Base-by-base conservation (phyloP, 1,140 invertebrate genomes). In the Choristoneura fumiferana region DNA sequence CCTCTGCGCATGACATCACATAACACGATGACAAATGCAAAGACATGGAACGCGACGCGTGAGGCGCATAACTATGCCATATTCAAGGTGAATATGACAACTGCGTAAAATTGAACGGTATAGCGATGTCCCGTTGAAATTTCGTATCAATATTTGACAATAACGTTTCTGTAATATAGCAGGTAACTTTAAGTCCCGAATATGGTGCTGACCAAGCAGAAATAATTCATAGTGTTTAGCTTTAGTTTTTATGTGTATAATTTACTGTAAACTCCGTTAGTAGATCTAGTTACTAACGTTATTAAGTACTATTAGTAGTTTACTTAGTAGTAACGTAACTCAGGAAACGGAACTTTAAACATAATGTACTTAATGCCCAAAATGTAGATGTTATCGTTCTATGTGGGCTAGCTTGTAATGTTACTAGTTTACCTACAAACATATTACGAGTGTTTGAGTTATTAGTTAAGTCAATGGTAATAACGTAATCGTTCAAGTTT, bases 41-140 rank as follows among this genome's bases (percentile, higher is more conserved):
- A 63, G 72, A 67, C 65, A 69, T 69, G 60, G 57, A 65, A 54
- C 52, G 52, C 55, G 60, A 62, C 63, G 59, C 71, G 74, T 69
- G 75, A 62, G 60, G 65, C 64, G 73, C 71, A 78, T 81, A 74
- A 64, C 61, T 73, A 72, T 71, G 57, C 35, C 40, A 38, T 36
- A 57, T 55, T 73, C 75, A 78, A 75, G 75, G 75, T 67, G 58
- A 63, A 15, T 61, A 59, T 52, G 52, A 57, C 65, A 62, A 63
- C 58, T 54, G 15, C 58, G 58, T 49, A 49, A n/a, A 49, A 49
- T 49, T 45, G 0, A 29, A 18, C 18, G 17, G 18, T n/a, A 49
- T 49, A 22, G 12, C 43, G 22, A 12, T 29, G 43, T 22, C 43
- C n/a, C 2, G 22, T 29, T 29, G 22, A 29, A 29, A 29, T 6